Evolutionary conservation across 2,888 invertebrate genomes (phyloP).

Genomic region (Troilus luridus): DNA sequence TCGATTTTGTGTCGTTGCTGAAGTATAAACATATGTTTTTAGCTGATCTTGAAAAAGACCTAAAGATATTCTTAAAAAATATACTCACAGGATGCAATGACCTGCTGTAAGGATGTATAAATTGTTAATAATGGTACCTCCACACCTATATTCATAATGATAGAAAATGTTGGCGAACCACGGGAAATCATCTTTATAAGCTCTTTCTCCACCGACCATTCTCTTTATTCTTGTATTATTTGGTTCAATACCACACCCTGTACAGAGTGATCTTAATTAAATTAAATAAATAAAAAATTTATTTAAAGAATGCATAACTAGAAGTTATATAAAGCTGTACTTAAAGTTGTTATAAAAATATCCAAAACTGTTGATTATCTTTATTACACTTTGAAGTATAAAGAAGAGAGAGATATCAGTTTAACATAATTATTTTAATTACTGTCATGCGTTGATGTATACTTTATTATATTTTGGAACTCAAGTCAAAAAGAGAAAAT

Average conservation of each 20-base stretch:
- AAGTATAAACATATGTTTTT: background rate
- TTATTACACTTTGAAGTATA: too few species aligned
- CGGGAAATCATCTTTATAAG: background rate
- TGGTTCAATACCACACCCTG: background rate
- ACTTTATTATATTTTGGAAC: too few species aligned
- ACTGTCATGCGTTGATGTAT: too few species aligned
- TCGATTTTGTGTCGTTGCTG: background rate
- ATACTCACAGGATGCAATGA: constrained; percentile 13
- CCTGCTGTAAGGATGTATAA: constrained; percentile 29
- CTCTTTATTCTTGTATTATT: background rate
- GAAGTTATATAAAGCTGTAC: too few species aligned
- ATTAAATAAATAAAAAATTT: background rate
- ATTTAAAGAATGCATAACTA: background rate
- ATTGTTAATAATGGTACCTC: constrained; percentile 32
- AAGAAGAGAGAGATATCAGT: too few species aligned
- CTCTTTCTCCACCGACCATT: constrained; percentile 1
- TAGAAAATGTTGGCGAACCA: constrained; percentile 42
- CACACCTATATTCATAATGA: background rate
- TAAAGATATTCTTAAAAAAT: background rate
- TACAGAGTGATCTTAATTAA: background rate
- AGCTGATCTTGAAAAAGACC: background rate
- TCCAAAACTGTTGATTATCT: too few species aligned
- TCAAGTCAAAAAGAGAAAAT: too few species aligned
- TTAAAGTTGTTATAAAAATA: too few species aligned
- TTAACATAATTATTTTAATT: too few species aligned